Evolutionary conservation across 2,888 invertebrate genomes (phyloP).

Genomic region (Oasisia sp.): DNA sequence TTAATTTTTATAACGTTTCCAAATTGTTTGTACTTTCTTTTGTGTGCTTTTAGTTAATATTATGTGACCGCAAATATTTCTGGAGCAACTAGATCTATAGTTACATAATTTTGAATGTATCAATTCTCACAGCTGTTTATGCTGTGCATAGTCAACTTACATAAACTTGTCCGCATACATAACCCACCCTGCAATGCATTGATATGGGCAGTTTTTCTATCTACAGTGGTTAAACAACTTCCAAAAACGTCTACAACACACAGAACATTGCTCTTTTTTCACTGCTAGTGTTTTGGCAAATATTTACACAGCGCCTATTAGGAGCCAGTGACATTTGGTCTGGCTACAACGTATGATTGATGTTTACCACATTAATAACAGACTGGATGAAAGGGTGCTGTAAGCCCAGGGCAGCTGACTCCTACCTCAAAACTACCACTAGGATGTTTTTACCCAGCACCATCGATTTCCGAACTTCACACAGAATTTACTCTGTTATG

Average conservation of each 20-base stretch:
- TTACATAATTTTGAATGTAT: neutral
- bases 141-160: neutral
- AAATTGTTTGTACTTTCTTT: neutral
- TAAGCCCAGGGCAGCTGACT: neutral
- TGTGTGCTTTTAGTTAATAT: neutral
- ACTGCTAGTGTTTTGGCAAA: neutral
- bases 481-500: neutral
- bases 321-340: neutral
- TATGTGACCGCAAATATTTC: neutral
- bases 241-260: slow-evolving; percentile 5
- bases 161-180: neutral
- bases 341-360: neutral
- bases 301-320: slow-evolving; percentile 13
- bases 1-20: neutral
- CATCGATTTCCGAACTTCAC: neutral
- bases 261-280: neutral
- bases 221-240: neutral
- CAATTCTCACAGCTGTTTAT: neutral
- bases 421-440: neutral
- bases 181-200: neutral
- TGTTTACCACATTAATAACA: neutral
- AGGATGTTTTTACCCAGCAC: neutral
- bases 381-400: neutral
- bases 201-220: neutral
- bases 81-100: neutral